Percentiles rank a stretch among this genome's conserved stretches.
phyloP scores from a whole-genome alignment of 2,888 invertebrate genomes.

The Lithophane leautieri region DNA sequence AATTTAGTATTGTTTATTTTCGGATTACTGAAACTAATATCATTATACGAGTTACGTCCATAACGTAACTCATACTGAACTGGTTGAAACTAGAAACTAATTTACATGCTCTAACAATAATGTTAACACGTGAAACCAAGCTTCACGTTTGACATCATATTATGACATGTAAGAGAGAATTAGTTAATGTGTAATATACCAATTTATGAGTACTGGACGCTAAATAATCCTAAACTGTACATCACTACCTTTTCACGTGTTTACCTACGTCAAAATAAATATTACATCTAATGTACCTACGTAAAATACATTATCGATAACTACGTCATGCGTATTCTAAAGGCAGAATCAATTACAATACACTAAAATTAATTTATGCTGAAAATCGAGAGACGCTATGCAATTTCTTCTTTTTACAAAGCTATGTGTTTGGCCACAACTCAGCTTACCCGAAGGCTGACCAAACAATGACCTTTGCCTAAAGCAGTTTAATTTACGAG shows the following conservation, averaged over 20 bases:
- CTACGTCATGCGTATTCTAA: constrained; percentile 15
- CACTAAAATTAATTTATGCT: background rate
- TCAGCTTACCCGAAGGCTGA: constrained; percentile 3
- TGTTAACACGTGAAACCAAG: constrained; percentile 17
- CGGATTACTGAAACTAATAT: constrained; percentile 2
- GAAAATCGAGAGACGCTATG: background rate
- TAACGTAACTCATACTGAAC: background rate
- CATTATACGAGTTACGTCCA: background rate
- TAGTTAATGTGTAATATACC: constrained; percentile 8
- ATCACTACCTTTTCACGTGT: constrained; percentile 49
- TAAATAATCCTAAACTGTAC: constrained; percentile 47
- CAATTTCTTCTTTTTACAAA: background rate
- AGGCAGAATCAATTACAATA: background rate
- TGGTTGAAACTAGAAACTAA: constrained; percentile 15
- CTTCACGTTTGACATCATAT: constrained; percentile 17
- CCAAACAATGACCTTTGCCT: constrained; percentile 20
- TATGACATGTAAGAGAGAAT: background rate
- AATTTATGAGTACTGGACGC: constrained; percentile 30
- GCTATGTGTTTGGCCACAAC: background rate
- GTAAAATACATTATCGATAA: background rate
- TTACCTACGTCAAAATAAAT: constrained; percentile 36
- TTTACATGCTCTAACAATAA: constrained; percentile 5
- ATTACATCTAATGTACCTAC: background rate
- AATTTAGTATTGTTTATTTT: constrained; percentile 26
- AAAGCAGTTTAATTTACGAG: constrained; percentile 23